Evolutionary conservation across 2,888 invertebrate genomes (phyloP).

Genomic region (Lathronympha strigana): DNA sequence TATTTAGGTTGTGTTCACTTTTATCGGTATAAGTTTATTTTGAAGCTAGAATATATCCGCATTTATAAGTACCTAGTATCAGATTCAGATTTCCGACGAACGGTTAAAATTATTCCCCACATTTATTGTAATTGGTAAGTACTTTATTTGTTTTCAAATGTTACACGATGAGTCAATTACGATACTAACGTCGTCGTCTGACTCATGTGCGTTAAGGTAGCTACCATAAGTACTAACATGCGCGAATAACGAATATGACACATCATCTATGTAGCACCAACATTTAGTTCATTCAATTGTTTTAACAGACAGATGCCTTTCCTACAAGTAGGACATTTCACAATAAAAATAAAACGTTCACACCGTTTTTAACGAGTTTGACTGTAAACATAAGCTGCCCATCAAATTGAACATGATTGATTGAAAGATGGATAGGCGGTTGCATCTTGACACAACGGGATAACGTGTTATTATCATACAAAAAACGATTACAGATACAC

Average conservation of each 20-base stretch:
- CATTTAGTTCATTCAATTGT: slow-evolving; percentile 58
- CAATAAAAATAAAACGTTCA: slow-evolving; percentile 38
- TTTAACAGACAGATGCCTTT: slow-evolving; percentile 50
- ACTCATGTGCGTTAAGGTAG: slow-evolving; percentile 66
- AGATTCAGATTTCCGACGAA: slow-evolving; percentile 6
- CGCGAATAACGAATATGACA: slow-evolving; percentile 70
- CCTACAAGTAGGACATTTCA: slow-evolving; percentile 37
- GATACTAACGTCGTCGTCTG: slow-evolving; percentile 62
- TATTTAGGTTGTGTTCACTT: background rate
- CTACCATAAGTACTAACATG: slow-evolving; percentile 50
- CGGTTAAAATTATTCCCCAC: background rate
- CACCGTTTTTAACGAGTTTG: slow-evolving; percentile 38
- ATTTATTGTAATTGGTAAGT: slow-evolving; percentile 13
- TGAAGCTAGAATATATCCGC: no score
- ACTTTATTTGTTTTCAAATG: slow-evolving; percentile 35
- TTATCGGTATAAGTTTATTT: background rate
- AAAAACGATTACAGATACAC: slow-evolving; percentile 28
- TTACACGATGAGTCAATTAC: slow-evolving; percentile 63
- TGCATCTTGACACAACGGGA: slow-evolving; percentile 50
- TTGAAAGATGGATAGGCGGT: slow-evolving; percentile 63
- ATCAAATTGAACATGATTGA: slow-evolving; percentile 45
- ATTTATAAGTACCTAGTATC: no score
- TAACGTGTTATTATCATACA: slow-evolving; percentile 43
- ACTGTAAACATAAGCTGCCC: slow-evolving; percentile 41
- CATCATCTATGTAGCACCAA: slow-evolving; percentile 54